A percentile compares a stretch with the other conserved stretches of the same genome.
These are phyloP conservation scores for Musca domestica DNA, from an alignment of 1,140 invertebrate species.

Conservation along the genomic window DNA sequence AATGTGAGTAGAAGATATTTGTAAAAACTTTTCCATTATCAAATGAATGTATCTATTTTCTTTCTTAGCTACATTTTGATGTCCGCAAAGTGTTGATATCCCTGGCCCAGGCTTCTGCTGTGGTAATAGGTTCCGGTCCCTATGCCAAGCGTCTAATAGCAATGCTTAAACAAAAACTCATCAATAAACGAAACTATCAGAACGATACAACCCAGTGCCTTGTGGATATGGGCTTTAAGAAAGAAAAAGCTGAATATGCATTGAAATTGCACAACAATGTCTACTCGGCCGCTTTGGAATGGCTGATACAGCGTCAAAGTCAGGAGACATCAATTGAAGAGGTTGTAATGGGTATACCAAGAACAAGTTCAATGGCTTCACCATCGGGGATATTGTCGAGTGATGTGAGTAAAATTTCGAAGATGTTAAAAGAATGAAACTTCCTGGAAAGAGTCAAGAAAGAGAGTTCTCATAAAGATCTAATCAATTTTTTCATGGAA, in stretches of 20 bases:
- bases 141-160: constrained; percentile 46
- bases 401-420: constrained; percentile 43
- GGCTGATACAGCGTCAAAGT: constrained; percentile 46
- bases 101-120: constrained; percentile 47
- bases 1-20: constrained; percentile 40
- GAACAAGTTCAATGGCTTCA: constrained; percentile 43
- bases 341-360: constrained; percentile 34
- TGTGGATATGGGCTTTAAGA: constrained; percentile 50
- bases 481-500: too few species aligned
- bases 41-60: background rate
- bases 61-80: constrained; percentile 52
- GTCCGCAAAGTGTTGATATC: constrained; percentile 52
- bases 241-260: constrained; percentile 42
- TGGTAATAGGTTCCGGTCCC: constrained; percentile 46
- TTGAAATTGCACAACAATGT: constrained; percentile 39
- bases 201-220: constrained; percentile 48
- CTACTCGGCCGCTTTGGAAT: constrained; percentile 47
- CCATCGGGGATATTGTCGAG: constrained; percentile 45
- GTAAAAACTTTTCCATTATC: background rate
- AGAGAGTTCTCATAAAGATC: too few species aligned
- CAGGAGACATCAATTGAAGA: constrained; percentile 33
- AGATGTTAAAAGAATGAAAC: too few species aligned
- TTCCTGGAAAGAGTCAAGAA: too few species aligned
- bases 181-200: constrained; percentile 46
- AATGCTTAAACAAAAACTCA: constrained; percentile 50